Evolutionary conservation across 2,888 invertebrate species (phyloP).

Genomic region (Drosophila differens): DNA sequence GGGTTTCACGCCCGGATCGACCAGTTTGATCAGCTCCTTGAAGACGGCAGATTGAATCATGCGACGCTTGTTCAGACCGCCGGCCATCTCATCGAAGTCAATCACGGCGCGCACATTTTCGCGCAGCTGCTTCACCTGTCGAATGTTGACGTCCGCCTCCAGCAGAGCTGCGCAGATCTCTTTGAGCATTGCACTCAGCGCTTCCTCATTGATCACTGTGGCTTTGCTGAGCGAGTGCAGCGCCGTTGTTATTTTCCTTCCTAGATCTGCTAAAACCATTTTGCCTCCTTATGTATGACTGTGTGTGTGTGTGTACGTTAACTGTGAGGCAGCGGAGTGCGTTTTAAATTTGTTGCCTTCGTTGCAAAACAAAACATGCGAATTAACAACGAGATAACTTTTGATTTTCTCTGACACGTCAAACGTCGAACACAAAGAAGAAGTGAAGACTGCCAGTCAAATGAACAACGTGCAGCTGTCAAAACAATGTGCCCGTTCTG

Average conservation of each 20-base stretch:
- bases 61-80: slow-evolving; percentile 97
- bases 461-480: slow-evolving; percentile 38
- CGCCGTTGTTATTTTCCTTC: slow-evolving; percentile 99
- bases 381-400: slow-evolving; percentile 44
- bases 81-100: slow-evolving; percentile 99
- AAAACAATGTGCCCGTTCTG: slow-evolving; percentile 30
- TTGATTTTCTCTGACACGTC: slow-evolving; percentile 63
- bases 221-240: slow-evolving; percentile 98
- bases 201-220: slow-evolving; percentile 99
- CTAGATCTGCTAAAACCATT: slow-evolving; percentile 99
- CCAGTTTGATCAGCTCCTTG: slow-evolving; percentile 98
- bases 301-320: slow-evolving; percentile 26
- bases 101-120: slow-evolving; percentile 99
- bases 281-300: slow-evolving; percentile 79
- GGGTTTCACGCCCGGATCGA: slow-evolving; percentile 98
- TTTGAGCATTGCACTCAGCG: slow-evolving; percentile 99
- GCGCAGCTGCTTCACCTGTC: slow-evolving; percentile 96
- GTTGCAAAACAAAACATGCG: slow-evolving; percentile 54
- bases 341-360: slow-evolving; percentile 44
- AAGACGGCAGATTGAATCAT: slow-evolving; percentile 99
- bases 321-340: slow-evolving; percentile 46
- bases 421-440: slow-evolving; percentile 41
- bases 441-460: slow-evolving; percentile 42
- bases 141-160: slow-evolving; percentile 98
- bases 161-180: slow-evolving; percentile 98